phyloP scores from a whole-genome alignment of 2,113 vertebrate species.

The Takifugu flavidus region DNA sequence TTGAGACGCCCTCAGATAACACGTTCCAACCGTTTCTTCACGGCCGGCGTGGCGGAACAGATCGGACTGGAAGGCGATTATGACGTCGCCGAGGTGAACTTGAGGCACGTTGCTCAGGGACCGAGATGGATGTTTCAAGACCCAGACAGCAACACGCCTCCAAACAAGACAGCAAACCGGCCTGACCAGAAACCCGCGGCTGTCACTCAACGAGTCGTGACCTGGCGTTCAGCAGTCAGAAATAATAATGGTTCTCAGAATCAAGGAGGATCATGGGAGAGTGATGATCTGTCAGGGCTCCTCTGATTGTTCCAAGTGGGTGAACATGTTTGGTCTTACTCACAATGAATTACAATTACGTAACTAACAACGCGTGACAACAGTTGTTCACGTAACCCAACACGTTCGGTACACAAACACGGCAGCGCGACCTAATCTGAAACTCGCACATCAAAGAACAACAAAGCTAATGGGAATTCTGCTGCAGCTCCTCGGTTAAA shows the following conservation, averaged over 20 bases:
- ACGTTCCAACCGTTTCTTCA: too few species aligned
- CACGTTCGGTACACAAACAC: too few species aligned
- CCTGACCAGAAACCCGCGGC: constrained; percentile 39
- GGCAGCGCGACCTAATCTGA: too few species aligned
- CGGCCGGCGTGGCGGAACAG: not conserved
- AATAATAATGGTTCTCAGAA: constrained; percentile 3
- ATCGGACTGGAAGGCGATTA: not conserved
- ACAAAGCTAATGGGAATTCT: too few species aligned
- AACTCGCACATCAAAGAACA: too few species aligned
- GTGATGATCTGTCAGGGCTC: constrained; percentile 1
- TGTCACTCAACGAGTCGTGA: constrained; percentile 27
- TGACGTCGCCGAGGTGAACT: not conserved
- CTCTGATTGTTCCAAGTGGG: too few species aligned
- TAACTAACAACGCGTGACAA: not conserved
- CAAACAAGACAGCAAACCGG: constrained; percentile 41
- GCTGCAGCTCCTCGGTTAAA: too few species aligned
- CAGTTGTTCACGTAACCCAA: not conserved
- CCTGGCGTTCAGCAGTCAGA: constrained; percentile 15
- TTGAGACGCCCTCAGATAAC: too few species aligned
- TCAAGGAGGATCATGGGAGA: not conserved
- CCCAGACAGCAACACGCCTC: constrained; percentile 1
- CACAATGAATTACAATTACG: not conserved
- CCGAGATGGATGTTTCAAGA: constrained; percentile 15
- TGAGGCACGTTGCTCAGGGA: constrained; percentile 17
- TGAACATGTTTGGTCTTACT: too few species aligned